Evolutionary conservation across 1,140 invertebrate species (phyloP).

Genomic region (Archivesica marissinica): DNA sequence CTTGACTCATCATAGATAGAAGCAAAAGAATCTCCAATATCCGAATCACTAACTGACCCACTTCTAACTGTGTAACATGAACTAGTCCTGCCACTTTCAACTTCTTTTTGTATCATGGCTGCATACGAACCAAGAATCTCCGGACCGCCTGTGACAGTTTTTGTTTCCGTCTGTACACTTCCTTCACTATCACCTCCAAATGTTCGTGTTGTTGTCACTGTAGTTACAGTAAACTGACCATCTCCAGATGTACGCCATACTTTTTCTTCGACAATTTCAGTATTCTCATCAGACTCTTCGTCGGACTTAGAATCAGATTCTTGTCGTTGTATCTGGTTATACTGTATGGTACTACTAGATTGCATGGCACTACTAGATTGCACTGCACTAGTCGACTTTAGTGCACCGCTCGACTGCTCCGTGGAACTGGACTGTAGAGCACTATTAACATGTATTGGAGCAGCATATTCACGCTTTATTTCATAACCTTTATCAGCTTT

Average conservation of each 20-base stretch:
- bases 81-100: constrained; percentile 37
- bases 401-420: not conserved
- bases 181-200: constrained; percentile 37
- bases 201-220: constrained; percentile 62
- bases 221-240: constrained; percentile 67
- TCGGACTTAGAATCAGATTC: constrained; percentile 17
- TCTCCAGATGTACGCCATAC: constrained; percentile 62
- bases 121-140: constrained; percentile 57
- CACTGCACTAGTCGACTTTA: not conserved
- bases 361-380: not conserved
- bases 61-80: not conserved
- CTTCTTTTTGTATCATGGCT: constrained; percentile 55
- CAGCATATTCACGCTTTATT: constrained; percentile 52
- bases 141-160: constrained; percentile 63
- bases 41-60: constrained; percentile 3
- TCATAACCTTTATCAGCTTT: constrained; percentile 54
- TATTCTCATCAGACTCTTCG: constrained; percentile 42
- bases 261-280: constrained; percentile 68
- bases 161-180: constrained; percentile 40
- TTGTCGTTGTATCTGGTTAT: not conserved
- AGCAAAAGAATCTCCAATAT: not conserved
- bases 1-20: not conserved
- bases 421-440: not conserved
- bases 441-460: not conserved
- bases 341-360: not conserved